Conservation (phyloP, 1,140 invertebrate species). For the Brachionus sp. region DNA sequence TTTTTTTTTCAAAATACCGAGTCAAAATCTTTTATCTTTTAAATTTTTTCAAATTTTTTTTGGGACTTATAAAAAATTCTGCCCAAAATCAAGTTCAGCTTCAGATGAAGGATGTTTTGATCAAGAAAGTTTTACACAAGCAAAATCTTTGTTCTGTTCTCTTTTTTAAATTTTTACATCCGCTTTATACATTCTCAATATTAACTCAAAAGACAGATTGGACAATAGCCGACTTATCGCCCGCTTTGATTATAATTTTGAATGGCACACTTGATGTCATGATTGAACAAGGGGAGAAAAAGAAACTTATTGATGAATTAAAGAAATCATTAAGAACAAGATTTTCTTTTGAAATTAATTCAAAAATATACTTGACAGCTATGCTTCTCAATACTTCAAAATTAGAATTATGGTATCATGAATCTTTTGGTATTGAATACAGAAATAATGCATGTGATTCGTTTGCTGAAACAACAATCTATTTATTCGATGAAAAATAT, state of each 20-base stretch:
- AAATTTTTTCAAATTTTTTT: too few relatives aligned
- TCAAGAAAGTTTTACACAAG: too few relatives aligned
- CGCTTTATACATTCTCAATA: background rate
- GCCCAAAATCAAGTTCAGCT: too few relatives aligned
- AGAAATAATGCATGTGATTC: background rate
- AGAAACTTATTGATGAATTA: background rate
- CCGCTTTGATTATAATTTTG: background rate
- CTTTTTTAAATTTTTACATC: too few relatives aligned
- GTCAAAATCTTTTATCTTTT: too few relatives aligned
- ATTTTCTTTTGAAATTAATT: background rate
- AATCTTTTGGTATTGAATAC: background rate
- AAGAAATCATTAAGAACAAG: background rate
- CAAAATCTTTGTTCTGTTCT: too few relatives aligned
- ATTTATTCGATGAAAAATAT: too few relatives aligned
- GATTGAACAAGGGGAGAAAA: background rate
- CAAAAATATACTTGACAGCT: background rate
- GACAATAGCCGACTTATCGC: background rate
- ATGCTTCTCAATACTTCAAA: background rate
- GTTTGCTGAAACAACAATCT: background rate
- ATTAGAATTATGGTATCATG: background rate
- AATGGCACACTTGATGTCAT: background rate
- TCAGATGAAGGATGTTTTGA: too few relatives aligned
- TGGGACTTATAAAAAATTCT: too few relatives aligned
- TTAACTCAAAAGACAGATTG: background rate
- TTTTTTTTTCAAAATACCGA: too few relatives aligned